These are phyloP conservation scores for Hermodice carunculata DNA, from an alignment of 2,888 invertebrate species.

Conservation along the genomic window DNA sequence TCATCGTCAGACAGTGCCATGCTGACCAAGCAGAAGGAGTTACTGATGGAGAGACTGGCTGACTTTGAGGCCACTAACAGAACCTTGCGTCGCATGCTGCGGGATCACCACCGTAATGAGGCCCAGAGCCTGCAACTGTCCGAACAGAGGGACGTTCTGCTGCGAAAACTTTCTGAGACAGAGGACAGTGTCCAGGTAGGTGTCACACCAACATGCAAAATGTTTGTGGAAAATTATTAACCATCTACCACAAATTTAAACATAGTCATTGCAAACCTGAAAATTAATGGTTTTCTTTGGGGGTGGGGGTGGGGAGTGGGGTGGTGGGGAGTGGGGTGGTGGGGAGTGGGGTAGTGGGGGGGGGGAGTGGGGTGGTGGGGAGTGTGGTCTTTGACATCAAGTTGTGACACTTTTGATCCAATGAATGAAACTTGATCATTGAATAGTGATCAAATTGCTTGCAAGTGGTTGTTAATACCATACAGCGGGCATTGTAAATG, in stretches of 20 bases:
- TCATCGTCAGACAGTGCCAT: conserved; percentile 50
- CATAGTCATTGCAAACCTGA: no score
- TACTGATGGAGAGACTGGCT: conserved; percentile 59
- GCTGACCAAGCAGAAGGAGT: conserved; percentile 59
- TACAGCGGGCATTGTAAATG: no score
- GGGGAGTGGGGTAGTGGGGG: no score
- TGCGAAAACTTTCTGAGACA: conserved; percentile 58
- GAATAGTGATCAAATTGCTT: no score
- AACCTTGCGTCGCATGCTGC: conserved; percentile 56
- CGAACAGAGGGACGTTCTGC: conserved; percentile 64
- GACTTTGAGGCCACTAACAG: conserved; percentile 66
- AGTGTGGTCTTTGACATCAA: no score
- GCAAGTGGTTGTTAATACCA: no score
- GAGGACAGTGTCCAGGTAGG: conserved; percentile 62
- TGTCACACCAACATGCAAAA: not conserved
- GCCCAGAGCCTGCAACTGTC: conserved; percentile 48
- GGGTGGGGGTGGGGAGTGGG: no score
- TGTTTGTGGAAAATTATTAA: not conserved
- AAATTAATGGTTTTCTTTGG: no score
- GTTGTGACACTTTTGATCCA: no score
- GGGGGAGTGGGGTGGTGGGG: no score
- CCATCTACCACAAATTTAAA: not conserved
- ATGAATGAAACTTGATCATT: no score
- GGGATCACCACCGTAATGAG: conserved; percentile 64
- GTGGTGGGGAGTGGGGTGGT: no score